Conservation (phyloP, 2,888 invertebrate species). For the Drosophila cracens region DNA sequence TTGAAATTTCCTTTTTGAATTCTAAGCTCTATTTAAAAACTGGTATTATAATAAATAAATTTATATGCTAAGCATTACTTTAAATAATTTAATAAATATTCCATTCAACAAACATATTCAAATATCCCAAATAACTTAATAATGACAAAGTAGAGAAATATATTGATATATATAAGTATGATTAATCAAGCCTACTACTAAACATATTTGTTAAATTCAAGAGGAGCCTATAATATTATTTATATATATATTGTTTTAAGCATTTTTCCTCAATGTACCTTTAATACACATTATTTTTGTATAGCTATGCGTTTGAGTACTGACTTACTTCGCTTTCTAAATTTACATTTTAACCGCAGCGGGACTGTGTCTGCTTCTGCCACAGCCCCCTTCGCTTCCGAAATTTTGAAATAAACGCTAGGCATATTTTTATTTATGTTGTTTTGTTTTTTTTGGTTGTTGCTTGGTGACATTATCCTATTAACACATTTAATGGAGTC, state of each 20-base stretch:
- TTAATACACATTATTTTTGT: not conserved
- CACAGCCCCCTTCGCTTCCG: not conserved
- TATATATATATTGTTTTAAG: not conserved
- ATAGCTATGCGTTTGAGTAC: slow-evolving; percentile 39
- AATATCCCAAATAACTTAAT: not conserved
- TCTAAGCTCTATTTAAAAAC: not conserved
- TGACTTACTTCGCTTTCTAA: slow-evolving; percentile 26
- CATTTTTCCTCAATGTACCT: not conserved
- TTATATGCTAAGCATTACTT: not conserved
- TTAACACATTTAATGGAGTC: slow-evolving; percentile 77
- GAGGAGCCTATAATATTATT: not conserved
- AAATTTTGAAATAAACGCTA: slow-evolving; percentile 35
- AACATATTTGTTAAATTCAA: not conserved
- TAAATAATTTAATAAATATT: too few species aligned
- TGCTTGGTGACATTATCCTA: slow-evolving; percentile 65
- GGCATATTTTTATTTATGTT: slow-evolving; percentile 35
- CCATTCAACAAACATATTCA: not conserved
- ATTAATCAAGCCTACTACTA: not conserved
- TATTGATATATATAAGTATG: not conserved
- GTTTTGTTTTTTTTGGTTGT: slow-evolving; percentile 25
- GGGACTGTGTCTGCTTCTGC: slow-evolving; percentile 6
- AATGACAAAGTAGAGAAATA: not conserved
- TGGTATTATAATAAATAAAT: accelerated
- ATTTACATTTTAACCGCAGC: slow-evolving; percentile 60
- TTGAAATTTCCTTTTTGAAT: not conserved